A percentile compares a stretch with the other conserved stretches of the same genome.
These are phyloP conservation scores for Anisognathus igniventris DNA, from an alignment of 2,797 vertebrate species.

Conservation along the genomic window DNA sequence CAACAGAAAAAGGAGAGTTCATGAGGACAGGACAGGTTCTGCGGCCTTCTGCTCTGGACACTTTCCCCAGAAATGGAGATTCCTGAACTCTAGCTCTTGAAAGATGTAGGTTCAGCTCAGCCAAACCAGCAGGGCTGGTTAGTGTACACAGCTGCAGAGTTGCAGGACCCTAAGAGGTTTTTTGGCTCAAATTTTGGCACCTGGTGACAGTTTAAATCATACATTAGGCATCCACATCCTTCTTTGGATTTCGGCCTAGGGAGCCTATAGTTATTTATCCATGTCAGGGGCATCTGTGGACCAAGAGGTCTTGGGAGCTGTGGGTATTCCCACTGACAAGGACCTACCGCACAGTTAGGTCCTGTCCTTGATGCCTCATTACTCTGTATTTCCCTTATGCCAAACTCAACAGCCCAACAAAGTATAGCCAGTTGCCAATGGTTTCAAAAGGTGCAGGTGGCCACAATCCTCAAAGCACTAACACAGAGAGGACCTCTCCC, in stretches of 20 bases:
- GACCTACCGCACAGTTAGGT: not conserved
- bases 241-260: not conserved
- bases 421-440: not conserved
- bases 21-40: not conserved
- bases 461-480: not conserved
- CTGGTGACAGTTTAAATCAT: slow-evolving; percentile 9
- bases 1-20: not conserved
- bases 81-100: not conserved
- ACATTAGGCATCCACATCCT: not conserved
- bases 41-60: not conserved
- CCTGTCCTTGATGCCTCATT: not conserved
- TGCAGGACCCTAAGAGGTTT: not conserved
- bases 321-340: not conserved
- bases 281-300: not conserved
- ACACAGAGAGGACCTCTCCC: not conserved
- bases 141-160: slow-evolving; percentile 35
- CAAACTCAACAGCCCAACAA: not conserved
- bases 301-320: not conserved
- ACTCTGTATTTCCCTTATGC: not conserved
- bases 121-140: not conserved
- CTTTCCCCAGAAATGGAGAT: not conserved
- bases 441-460: not conserved
- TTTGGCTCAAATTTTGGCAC: slow-evolving; percentile 2
- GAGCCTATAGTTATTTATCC: not conserved
- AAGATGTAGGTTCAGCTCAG: not conserved